phyloP scores from a whole-genome alignment of 1,140 invertebrate species.

The Aphelinus atriplicis region DNA sequence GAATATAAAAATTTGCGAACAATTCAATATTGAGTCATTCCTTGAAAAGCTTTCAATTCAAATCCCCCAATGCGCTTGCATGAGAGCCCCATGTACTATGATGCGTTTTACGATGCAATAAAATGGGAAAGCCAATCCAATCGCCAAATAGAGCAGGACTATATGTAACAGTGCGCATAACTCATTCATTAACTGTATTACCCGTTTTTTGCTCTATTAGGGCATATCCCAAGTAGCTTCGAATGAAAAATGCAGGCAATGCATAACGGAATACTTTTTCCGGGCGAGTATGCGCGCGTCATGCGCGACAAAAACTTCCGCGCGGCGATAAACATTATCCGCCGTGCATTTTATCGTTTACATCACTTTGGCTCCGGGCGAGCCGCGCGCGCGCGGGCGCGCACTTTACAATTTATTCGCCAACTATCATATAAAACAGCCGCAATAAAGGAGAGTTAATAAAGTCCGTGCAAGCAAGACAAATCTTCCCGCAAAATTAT shows the following conservation, averaged over 20 bases:
- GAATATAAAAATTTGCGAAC: no score
- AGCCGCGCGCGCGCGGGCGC: background rate
- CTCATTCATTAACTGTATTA: background rate
- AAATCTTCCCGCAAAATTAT: constrained; percentile 28
- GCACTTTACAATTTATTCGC: constrained; percentile 36
- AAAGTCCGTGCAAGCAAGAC: constrained; percentile 35
- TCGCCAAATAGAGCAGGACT: no score
- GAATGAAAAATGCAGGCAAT: constrained; percentile 33
- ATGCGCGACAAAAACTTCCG: constrained; percentile 22
- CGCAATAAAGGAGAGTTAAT: constrained; percentile 39
- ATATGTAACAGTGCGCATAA: background rate
- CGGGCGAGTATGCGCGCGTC: background rate
- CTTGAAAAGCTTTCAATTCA: no score
- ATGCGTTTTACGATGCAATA: no score
- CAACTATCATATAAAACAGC: constrained; percentile 31
- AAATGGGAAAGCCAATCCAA: no score
- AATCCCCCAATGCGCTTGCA: no score
- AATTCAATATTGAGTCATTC: no score
- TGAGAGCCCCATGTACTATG: no score
- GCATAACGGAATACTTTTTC: constrained; percentile 29
- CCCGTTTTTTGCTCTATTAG: background rate
- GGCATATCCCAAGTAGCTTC: background rate
- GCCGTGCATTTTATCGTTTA: constrained; percentile 28
- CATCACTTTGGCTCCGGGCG: constrained; percentile 14
- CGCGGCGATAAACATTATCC: constrained; percentile 28